Conservation (phyloP, 2,797 vertebrate genomes). For the Ciconia nigra region DNA sequence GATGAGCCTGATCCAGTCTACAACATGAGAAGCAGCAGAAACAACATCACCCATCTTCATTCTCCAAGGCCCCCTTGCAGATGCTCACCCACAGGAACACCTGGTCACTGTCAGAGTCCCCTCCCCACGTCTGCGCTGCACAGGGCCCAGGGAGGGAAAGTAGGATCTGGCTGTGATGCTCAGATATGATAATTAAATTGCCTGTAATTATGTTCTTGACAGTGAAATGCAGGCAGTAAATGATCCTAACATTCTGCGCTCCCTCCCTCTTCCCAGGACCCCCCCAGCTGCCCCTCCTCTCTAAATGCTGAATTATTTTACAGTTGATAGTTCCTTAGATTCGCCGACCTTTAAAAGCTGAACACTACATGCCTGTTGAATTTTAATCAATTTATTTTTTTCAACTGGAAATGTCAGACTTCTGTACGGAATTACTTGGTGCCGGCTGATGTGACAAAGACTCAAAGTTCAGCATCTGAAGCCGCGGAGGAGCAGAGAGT, state of each 20-base stretch:
- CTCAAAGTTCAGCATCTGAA: slow-evolving; percentile 77
- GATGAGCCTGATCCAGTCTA: not conserved
- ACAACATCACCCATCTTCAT: not conserved
- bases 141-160: not conserved
- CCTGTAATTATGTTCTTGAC: slow-evolving; percentile 53
- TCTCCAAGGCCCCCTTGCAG: not conserved
- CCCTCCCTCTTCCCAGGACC: not conserved
- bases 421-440: slow-evolving; percentile 71
- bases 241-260: not conserved
- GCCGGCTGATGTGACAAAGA: slow-evolving; percentile 75
- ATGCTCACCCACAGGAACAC: not conserved
- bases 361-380: slow-evolving; percentile 77
- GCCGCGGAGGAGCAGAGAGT: slow-evolving; percentile 44
- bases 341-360: slow-evolving; percentile 79
- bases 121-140: not conserved
- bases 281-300: slow-evolving; percentile 5
- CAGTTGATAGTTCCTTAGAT: slow-evolving; percentile 79
- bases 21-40: not conserved
- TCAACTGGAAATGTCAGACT: slow-evolving; percentile 81
- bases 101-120: rapidly evolving
- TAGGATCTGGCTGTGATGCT: not conserved
- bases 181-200: slow-evolving; percentile 51
- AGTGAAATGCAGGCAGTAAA: slow-evolving; percentile 44
- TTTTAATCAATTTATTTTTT: slow-evolving; percentile 84
- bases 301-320: slow-evolving; percentile 81